Evolutionary conservation across 2,797 vertebrate genomes (phyloP).

Genomic region (Crocodylus rhombifer): DNA sequence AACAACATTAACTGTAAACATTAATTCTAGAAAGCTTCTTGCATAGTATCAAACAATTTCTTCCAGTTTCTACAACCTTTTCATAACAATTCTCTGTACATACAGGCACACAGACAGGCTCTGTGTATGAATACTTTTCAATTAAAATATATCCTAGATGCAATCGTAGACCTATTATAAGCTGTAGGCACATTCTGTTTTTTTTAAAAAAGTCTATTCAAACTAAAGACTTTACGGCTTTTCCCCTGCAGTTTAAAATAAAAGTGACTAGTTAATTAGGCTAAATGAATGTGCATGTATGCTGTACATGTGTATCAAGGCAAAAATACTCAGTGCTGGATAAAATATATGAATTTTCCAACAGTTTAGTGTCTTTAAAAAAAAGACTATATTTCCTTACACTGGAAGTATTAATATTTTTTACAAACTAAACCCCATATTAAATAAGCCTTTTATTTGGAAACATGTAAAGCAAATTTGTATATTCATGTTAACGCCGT

Average conservation of each 20-base stretch:
- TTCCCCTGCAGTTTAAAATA: neutral
- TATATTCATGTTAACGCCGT: neutral
- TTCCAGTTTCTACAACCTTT: neutral
- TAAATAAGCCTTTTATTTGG: neutral
- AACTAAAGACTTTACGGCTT: neutral
- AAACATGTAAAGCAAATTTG: neutral
- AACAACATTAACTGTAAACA: neutral
- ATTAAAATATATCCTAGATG: neutral
- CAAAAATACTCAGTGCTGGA: neutral
- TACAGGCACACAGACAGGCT: neutral
- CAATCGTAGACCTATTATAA: neutral
- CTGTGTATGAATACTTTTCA: neutral
- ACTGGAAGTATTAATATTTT: neutral
- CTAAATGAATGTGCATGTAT: neutral
- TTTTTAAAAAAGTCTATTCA: accelerated
- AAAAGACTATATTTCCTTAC: neutral
- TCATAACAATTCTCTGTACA: neutral
- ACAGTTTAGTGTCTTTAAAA: neutral
- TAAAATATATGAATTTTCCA: neutral
- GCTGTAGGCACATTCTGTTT: neutral
- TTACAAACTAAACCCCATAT: neutral
- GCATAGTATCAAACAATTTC: neutral
- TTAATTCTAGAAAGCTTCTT: neutral
- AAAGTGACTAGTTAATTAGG: neutral
- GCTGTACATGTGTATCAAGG: neutral